These are phyloP conservation scores for Lophotriccus pileatus DNA, from an alignment of 2,797 vertebrate genomes.

Conservation along the genomic window DNA sequence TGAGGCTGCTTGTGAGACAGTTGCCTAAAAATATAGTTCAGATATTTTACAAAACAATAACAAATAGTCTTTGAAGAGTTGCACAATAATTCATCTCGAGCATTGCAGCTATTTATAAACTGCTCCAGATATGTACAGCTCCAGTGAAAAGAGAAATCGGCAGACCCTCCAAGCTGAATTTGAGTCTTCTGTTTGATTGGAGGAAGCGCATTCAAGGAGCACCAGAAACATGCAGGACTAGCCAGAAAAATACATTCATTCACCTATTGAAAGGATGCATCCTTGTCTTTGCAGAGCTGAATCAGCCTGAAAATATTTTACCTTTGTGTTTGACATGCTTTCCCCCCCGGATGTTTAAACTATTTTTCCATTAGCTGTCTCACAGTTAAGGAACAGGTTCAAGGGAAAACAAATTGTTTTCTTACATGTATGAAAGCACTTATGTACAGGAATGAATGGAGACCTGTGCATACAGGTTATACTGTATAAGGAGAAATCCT, in stretches of 20 bases:
- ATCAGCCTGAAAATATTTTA: conserved; percentile 36
- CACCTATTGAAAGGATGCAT: conserved; percentile 15
- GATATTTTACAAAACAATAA: background rate
- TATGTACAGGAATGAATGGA: background rate
- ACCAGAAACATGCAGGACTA: background rate
- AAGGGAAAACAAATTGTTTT: conserved; percentile 21
- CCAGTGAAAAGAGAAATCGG: background rate
- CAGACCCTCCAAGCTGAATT: conserved; percentile 36
- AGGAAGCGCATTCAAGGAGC: background rate
- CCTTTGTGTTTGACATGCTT: conserved; percentile 3
- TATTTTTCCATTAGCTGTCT: conserved; percentile 36
- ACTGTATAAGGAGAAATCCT: background rate
- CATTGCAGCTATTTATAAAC: conserved; percentile 51
- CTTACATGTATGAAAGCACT: background rate
- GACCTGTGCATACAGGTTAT: background rate
- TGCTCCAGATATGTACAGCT: background rate
- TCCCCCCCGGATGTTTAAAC: conserved; percentile 3
- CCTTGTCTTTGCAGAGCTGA: background rate
- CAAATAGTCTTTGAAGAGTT: conserved; percentile 18
- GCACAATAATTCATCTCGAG: background rate
- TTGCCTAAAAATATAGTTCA: background rate
- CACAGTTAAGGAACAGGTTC: conserved; percentile 4
- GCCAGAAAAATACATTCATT: background rate
- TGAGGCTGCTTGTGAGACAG: background rate
- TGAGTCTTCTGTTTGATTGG: background rate